Evolutionary conservation across 1,140 invertebrate species (phyloP).

Genomic region (Babylonia areolata): DNA sequence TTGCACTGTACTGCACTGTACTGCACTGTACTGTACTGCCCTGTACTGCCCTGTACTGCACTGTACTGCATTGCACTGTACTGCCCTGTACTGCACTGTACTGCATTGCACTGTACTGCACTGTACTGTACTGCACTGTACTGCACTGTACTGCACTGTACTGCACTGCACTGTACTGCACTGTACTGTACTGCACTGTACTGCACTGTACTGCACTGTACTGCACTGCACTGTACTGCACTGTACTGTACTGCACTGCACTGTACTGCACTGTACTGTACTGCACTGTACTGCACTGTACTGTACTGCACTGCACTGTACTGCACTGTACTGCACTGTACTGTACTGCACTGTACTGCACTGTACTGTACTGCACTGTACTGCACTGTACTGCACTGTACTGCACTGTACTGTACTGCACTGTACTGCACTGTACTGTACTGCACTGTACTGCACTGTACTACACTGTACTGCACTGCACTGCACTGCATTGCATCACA

Average conservation of each 20-base stretch:
- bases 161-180: constrained; percentile 36
- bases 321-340: constrained; percentile 37
- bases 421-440: constrained; percentile 40
- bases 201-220: constrained; percentile 41
- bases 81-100: constrained; percentile 22
- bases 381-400: constrained; percentile 43
- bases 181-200: constrained; percentile 40
- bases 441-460: constrained; percentile 45
- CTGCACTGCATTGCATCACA: constrained; percentile 38
- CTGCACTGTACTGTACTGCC: constrained; percentile 38
- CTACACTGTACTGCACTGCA: constrained; percentile 44
- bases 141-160: constrained; percentile 22
- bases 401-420: constrained; percentile 46
- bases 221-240: constrained; percentile 29
- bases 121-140: too few species aligned
- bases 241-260: constrained; percentile 33
- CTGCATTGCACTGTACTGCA: constrained; percentile 32
- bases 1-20: constrained; percentile 40
- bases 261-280: constrained; percentile 27
- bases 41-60: too few species aligned
- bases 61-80: too few species aligned
- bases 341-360: constrained; percentile 37
- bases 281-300: constrained; percentile 36
- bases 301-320: constrained; percentile 38
- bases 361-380: constrained; percentile 41